A percentile compares a stretch with the other conserved stretches of the same genome.
Evolutionary conservation across 2,797 vertebrate genomes (phyloP).

Genomic region (Babyrousa celebensis): DNA sequence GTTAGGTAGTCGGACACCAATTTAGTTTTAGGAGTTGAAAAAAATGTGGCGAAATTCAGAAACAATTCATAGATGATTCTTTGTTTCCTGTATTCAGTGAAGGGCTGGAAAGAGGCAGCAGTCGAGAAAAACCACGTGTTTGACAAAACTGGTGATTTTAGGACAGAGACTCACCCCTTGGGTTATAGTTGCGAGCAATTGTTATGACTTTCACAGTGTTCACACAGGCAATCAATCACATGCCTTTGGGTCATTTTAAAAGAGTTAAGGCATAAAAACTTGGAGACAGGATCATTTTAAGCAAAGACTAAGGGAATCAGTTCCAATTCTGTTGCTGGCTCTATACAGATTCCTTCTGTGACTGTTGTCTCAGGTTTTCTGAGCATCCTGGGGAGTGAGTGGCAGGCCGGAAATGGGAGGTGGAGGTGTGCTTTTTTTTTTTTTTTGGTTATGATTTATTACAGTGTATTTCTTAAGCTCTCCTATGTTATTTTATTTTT

Average conservation of each 20-base stretch:
- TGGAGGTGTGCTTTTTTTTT: neutral
- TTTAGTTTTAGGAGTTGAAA: neutral
- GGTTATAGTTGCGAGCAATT: fast-evolving
- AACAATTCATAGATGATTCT: neutral
- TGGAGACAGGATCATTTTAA: neutral
- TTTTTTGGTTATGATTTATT: too few relatives aligned
- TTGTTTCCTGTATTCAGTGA: neutral
- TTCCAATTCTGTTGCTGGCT: neutral
- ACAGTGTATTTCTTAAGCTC: too few relatives aligned
- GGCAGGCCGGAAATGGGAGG: fast-evolving
- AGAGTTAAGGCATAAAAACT: too few relatives aligned
- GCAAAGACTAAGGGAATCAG: neutral
- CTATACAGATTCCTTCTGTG: neutral
- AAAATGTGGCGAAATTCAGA: neutral
- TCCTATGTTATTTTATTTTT: too few relatives aligned
- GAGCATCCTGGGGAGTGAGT: fast-evolving
- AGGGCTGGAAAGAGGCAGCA: neutral
- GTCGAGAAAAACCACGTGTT: neutral
- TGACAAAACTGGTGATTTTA: neutral
- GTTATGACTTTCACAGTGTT: neutral
- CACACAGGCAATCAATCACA: neutral
- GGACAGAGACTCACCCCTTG: neutral
- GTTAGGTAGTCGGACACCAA: neutral
- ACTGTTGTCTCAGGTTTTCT: neutral
- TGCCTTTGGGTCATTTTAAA: neutral